Evolutionary conservation across 2,113 vertebrate species (phyloP).

Genomic region (Calyptommatus sinebrachiatus): DNA sequence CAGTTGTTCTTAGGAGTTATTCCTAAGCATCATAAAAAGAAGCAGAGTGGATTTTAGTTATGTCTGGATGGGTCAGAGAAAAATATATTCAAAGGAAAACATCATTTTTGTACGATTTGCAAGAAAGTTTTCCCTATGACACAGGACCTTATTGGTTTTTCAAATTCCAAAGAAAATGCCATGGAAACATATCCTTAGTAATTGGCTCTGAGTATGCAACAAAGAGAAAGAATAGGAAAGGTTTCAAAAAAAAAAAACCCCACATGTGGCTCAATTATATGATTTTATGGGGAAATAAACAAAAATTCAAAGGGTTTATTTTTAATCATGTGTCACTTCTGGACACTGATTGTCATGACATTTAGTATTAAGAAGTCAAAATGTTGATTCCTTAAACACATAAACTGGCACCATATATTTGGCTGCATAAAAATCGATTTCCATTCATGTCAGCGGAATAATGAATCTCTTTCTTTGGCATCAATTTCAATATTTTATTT

Average conservation of each 20-base stretch:
- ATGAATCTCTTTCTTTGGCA: not conserved
- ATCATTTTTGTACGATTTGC: constrained; percentile 22
- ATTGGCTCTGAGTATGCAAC: not conserved
- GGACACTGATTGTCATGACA: not conserved
- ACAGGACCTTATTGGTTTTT: constrained; percentile 26
- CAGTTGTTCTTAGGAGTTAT: constrained; percentile 19
- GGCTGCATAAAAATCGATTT: not conserved
- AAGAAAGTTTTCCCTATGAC: constrained; percentile 12
- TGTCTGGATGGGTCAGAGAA: not conserved
- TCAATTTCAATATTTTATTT: not conserved
- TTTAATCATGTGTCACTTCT: not conserved
- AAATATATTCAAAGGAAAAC: constrained; percentile 22
- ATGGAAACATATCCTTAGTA: not conserved
- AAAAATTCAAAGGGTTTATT: not conserved
- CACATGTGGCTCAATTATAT: not conserved
- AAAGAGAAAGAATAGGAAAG: not conserved
- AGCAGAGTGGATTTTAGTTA: constrained; percentile 29
- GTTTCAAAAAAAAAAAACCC: not conserved
- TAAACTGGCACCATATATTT: not conserved
- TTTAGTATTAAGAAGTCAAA: not conserved
- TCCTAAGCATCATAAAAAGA: constrained; percentile 34
- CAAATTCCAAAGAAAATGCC: not conserved
- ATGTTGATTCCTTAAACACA: not conserved
- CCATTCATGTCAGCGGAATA: not conserved
- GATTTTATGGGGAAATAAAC: not conserved